Conservation (phyloP, 2,888 invertebrate genomes). For the Ditula angustiorana region DNA sequence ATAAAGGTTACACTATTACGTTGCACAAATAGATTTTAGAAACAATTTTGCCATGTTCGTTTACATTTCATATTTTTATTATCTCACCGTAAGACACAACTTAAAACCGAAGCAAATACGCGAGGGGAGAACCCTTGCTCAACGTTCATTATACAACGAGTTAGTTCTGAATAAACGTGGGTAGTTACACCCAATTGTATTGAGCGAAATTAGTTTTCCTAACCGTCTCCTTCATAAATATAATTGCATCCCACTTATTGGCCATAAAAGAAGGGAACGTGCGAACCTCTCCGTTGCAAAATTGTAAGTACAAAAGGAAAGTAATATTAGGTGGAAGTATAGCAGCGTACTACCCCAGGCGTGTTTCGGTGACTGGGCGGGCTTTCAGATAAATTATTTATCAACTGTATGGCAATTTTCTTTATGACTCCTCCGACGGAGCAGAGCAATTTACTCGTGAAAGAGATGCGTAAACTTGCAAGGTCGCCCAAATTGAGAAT, state of each 20-base stretch:
- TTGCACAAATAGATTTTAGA: not conserved
- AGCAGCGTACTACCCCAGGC: conserved; percentile 70
- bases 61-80: not conserved
- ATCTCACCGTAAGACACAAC: not conserved
- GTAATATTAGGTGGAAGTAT: conserved; percentile 82
- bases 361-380: conserved; percentile 84
- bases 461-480: conserved; percentile 85
- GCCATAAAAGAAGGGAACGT: conserved; percentile 84
- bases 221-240: conserved; percentile 83
- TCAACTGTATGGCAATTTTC: conserved; percentile 86
- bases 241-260: conserved; percentile 85
- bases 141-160: conserved; percentile 51
- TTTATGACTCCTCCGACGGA: conserved; percentile 85
- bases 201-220: conserved; percentile 81
- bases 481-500: conserved; percentile 80
- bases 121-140: conserved; percentile 8
- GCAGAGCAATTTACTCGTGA: conserved; percentile 83
- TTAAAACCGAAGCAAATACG: not conserved
- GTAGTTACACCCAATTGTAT: conserved; percentile 65
- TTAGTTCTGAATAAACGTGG: conserved; percentile 24
- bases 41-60: not conserved
- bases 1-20: not conserved
- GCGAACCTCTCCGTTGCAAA: conserved; percentile 84
- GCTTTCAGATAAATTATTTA: conserved; percentile 86
- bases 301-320: conserved; percentile 83